Evolutionary conservation across 2,888 invertebrate genomes (phyloP).

Genomic region (Leucoptera coffeella): DNA sequence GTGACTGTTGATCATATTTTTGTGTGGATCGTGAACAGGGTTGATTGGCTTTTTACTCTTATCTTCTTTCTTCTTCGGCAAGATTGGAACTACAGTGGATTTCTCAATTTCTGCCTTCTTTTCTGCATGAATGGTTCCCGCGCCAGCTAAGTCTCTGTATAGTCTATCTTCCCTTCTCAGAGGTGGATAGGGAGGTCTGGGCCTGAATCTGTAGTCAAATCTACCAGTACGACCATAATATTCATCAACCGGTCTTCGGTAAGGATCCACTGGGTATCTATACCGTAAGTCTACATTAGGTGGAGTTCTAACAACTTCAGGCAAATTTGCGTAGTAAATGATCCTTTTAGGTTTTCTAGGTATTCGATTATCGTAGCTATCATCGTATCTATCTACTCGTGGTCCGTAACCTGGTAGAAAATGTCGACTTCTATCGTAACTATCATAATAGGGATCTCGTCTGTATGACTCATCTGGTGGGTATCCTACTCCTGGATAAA

Average conservation of each 20-base stretch:
- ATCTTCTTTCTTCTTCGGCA: constrained; percentile 35
- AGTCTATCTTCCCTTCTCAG: constrained; percentile 39
- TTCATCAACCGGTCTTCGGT: constrained; percentile 30
- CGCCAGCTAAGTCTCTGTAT: constrained; percentile 33
- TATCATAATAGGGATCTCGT: constrained; percentile 34
- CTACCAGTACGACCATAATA: constrained; percentile 29
- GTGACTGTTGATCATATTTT: constrained; percentile 36
- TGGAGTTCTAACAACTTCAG: constrained; percentile 60
- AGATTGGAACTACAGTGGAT: constrained; percentile 35
- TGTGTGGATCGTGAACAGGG: constrained; percentile 13
- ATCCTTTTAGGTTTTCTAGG: constrained; percentile 54
- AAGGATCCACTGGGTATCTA: constrained; percentile 40
- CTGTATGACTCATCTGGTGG: constrained; percentile 30
- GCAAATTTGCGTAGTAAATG: constrained; percentile 65
- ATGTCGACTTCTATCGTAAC: constrained; percentile 26
- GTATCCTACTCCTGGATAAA: constrained; percentile 31
- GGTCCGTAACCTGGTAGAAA: constrained; percentile 15
- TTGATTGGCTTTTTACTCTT: constrained; percentile 9
- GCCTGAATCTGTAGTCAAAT: constrained; percentile 37
- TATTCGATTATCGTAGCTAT: constrained; percentile 26
- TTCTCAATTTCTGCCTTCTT: constrained; percentile 39
- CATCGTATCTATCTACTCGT: constrained; percentile 35
- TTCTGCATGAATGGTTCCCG: constrained; percentile 29
- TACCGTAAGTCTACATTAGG: constrained; percentile 51
- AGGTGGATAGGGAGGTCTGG: constrained; percentile 30